Percentiles rank a stretch among this genome's conserved stretches.
Conservation (phyloP, 2,113 vertebrate genomes). For the Hyperopisus bebe region DNA sequence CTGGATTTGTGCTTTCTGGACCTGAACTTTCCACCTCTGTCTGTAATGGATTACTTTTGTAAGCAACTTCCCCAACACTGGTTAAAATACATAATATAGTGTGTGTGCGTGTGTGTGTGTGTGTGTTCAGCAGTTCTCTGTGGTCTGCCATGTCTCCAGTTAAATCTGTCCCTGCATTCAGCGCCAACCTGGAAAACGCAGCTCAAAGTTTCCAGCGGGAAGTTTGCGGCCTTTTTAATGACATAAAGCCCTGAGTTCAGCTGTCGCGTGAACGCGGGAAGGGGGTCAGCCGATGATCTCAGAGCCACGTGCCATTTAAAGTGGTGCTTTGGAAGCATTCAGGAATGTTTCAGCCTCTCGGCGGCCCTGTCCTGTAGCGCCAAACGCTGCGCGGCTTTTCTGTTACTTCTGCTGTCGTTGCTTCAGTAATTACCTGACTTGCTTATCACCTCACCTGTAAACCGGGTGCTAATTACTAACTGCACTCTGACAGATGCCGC, state of each 20-base stretch:
- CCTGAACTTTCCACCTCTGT: neutral
- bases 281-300: neutral
- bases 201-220: neutral
- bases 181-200: neutral
- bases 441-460: neutral
- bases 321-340: neutral
- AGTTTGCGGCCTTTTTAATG: neutral
- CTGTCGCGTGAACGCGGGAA: neutral
- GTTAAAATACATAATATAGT: neutral
- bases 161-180: neutral
- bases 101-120: neutral
- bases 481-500: neutral
- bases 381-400: neutral
- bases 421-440: neutral
- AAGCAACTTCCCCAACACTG: neutral
- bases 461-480: neutral
- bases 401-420: neutral
- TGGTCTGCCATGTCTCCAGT: neutral
- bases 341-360: neutral
- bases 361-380: neutral
- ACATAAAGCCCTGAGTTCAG: neutral
- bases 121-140: neutral
- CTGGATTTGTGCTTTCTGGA: neutral
- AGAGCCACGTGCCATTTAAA: neutral
- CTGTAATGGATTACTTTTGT: neutral